A percentile compares a stretch with the other conserved stretches of the same genome.
phyloP scores from a whole-genome alignment of 1,140 invertebrate species.

The Sitophilus oryzae region DNA sequence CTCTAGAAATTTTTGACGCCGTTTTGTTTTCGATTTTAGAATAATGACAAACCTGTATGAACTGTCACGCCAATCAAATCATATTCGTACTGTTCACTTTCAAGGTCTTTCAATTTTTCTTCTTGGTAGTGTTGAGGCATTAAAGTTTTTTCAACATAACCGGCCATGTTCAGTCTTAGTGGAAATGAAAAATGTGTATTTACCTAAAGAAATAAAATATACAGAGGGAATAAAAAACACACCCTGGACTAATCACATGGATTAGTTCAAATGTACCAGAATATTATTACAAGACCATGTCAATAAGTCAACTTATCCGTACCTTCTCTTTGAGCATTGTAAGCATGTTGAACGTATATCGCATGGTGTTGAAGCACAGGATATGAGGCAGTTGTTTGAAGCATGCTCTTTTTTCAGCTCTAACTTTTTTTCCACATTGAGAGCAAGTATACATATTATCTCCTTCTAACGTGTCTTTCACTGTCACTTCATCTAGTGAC shows the following conservation, averaged over 20 bases:
- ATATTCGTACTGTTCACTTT: conserved; percentile 68
- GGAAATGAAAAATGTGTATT: conserved; percentile 98
- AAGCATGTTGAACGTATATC: conserved; percentile 97
- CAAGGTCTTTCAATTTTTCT: conserved; percentile 50
- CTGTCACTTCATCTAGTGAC: conserved; percentile 90
- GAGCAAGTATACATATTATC: conserved; percentile 98
- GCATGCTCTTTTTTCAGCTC: conserved; percentile 90
- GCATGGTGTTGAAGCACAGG: conserved; percentile 94
- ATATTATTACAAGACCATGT: no score
- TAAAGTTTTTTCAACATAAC: conserved; percentile 89
- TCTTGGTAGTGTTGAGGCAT: conserved; percentile 81
- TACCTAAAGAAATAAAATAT: conserved; percentile 47
- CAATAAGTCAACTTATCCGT: conserved; percentile 2
- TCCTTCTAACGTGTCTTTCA: conserved; percentile 92
- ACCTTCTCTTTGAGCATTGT: conserved; percentile 93
- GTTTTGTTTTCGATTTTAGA: no score
- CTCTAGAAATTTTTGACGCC: no score
- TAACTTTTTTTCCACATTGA: conserved; percentile 88
- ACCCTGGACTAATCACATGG: neutral
- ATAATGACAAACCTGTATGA: conserved; percentile 83
- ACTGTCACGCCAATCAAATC: conserved; percentile 93
- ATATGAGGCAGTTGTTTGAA: conserved; percentile 91
- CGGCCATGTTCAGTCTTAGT: conserved; percentile 84
- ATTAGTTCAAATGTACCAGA: no score
- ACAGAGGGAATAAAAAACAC: neutral